Base-by-base conservation (phyloP, 2,888 invertebrate species). In the Fragum whitleyi region DNA sequence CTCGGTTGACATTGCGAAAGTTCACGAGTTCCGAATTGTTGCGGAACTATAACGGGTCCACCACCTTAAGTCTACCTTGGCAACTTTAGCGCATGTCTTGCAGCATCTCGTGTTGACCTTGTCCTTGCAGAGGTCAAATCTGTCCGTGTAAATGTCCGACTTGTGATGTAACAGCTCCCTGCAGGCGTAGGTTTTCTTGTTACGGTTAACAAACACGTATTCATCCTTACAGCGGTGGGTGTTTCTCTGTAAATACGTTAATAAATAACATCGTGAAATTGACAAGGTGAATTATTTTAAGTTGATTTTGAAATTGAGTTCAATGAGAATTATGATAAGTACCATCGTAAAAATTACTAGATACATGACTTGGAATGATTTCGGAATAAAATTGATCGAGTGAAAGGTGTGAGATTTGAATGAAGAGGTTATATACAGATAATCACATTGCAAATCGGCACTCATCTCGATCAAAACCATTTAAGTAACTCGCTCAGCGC, bases 111-210 rank as follows among this genome's bases (percentile, higher is more conserved):
- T 65, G 65, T 65, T 65, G 23, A 23, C 42, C 3, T 6, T 39
- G 23, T 65, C 65, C 3, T 14, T 36, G 21, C 65, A 65, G 2
- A 65, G 65, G 23, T 39, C 42, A 23, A 65, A 65, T 42, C 65
- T 39, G 42, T 65, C 65, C 21, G 65, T n/a, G 19, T 65, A 65
- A 21, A 65, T 65, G 42, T 65, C 65, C 11, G 65, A 65, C 23
- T 23, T 9, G 21, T 14, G n/a, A 7, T 65, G 42, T 26, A 65
- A n/a, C 21, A 65, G 21, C 65, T 65, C 65, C 21, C 65, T 19
- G 23, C 65, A 65, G 2, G 65, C 42, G n/a, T 65, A 65, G 21
- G 42, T 42, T 7, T 16, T 21, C 42, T 65, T 65, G 65, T 65
- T 65, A 11, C 26, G 7, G 19, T 6, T 7, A 14, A 65, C 65